Percentiles rank a stretch among this genome's conserved stretches.
Conservation (phyloP, 2,113 vertebrate species). For the Danio rerio region DNA sequence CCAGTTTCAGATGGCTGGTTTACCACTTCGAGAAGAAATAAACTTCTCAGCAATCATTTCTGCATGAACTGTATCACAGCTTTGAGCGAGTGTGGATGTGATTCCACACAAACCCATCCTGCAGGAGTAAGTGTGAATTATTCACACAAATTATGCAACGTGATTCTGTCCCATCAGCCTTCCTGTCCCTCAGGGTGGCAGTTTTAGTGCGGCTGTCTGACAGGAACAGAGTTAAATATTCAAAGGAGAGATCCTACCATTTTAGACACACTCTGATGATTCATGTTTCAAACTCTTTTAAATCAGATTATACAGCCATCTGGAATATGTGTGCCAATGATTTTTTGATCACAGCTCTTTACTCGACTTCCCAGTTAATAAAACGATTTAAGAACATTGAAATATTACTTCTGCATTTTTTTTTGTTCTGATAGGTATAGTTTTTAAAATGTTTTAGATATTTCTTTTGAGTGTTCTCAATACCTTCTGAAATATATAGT, state of each 20-base stretch:
- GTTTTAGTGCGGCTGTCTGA: background rate
- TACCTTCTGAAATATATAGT: no score
- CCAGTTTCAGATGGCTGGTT: background rate
- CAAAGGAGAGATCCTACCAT: no score
- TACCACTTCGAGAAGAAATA: conserved; percentile 1
- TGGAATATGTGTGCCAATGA: no score
- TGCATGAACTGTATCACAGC: background rate
- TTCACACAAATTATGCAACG: conserved; percentile 23
- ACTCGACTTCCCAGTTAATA: no score
- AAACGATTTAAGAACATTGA: no score
- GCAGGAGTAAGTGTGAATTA: conserved; percentile 7
- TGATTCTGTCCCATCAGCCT: conserved; percentile 28
- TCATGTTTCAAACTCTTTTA: background rate
- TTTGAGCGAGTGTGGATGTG: background rate
- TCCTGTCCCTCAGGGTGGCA: background rate
- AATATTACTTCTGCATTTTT: no score
- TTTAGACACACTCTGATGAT: background rate
- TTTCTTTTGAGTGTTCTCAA: no score
- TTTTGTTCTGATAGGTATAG: no score
- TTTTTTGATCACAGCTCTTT: background rate
- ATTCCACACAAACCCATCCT: background rate
- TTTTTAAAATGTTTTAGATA: no score
- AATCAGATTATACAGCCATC: background rate
- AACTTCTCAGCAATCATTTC: background rate
- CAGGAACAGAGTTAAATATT: background rate